Evolutionary conservation across 37 sponge, comb jelly and placozoan species (phyloP), one percentile per base, ranked within the genome.

Genomic region (Spongia lamella): DNA sequence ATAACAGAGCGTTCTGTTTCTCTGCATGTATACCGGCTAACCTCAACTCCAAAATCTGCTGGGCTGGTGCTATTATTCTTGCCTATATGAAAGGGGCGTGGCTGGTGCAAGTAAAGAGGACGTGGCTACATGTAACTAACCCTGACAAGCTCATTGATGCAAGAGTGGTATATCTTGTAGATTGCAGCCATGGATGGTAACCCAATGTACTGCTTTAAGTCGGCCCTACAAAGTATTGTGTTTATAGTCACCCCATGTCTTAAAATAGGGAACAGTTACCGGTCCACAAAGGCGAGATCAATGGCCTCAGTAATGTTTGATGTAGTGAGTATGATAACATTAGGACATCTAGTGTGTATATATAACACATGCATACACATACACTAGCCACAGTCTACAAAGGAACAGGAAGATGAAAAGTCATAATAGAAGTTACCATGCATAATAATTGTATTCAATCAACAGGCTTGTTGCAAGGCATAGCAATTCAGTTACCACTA

Each of bases 121-220:
- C 16, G 53, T 30, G 16, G 30, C 30, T 17, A 37, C n/a, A 31
- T 29, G 24, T 50, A 27, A 26, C 86, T 82, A 34, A 93, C 96
- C 26, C 90, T 68, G 39, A 73, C 86, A 24, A 98, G 75, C 70
- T 98, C 99, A 34, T 62, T 77, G 26, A 98, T 69, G 57, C 99
- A 95, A 35, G 99, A 92, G 50, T 79, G 77, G 70, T 84, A 89
- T 72, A 98, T 98, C 66, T 75, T 83, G 79, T 84, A 95, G 17
- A 90, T 77, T 14, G 96, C 99, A 20, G 83, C 64, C 21, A 74
- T 57, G 52, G 93, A 73, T 15, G 99, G 99, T 7, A 79, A 62
- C 15, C 99, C 99, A 67, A 98, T 98, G 77, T 95, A 98, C 86
- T 98, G 99, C 58, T 98, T 98, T 55, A 98, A 90, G 68, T 98